phyloP scores from a whole-genome alignment of 1,140 invertebrate species.

The Drosophila micromelanica region DNA sequence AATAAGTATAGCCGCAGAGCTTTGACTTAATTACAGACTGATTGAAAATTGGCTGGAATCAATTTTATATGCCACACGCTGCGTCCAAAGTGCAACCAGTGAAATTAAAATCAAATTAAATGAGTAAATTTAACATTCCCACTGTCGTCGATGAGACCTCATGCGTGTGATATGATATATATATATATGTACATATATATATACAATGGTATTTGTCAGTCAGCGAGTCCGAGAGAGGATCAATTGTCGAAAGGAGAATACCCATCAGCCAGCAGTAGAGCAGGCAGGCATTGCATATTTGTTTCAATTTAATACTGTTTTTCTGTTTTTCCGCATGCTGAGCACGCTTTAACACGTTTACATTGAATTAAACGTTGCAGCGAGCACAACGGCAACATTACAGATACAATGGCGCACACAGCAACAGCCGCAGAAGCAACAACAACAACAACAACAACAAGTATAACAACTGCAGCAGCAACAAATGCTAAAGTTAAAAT shows the following conservation, averaged over 20 bases:
- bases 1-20: neutral
- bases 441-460: conserved; percentile 19
- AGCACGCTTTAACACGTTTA: conserved; percentile 75
- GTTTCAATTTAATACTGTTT: conserved; percentile 56
- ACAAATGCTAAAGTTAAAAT: conserved; percentile 70
- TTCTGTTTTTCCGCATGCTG: conserved; percentile 60
- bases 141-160: conserved; percentile 23
- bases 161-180: conserved; percentile 20
- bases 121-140: conserved; percentile 33
- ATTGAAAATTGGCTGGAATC: conserved; percentile 32
- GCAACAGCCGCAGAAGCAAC: conserved; percentile 27
- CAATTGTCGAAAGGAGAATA: neutral
- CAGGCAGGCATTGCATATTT: conserved; percentile 39
- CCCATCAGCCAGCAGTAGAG: conserved; percentile 9
- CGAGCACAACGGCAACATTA: conserved; percentile 28
- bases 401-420: conserved; percentile 41
- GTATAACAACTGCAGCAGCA: conserved; percentile 53
- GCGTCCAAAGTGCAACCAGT: conserved; percentile 1
- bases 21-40: conserved; percentile 15
- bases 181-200: neutral
- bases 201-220: conserved; percentile 11
- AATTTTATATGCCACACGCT: conserved; percentile 18
- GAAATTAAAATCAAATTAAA: conserved; percentile 48
- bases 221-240: neutral
- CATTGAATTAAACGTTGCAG: conserved; percentile 75